Percentiles rank a stretch among this genome's conserved stretches.
Evolutionary conservation across 64 coral and sea anemone species (phyloP).

Genomic region (Orbicella faveolata): DNA sequence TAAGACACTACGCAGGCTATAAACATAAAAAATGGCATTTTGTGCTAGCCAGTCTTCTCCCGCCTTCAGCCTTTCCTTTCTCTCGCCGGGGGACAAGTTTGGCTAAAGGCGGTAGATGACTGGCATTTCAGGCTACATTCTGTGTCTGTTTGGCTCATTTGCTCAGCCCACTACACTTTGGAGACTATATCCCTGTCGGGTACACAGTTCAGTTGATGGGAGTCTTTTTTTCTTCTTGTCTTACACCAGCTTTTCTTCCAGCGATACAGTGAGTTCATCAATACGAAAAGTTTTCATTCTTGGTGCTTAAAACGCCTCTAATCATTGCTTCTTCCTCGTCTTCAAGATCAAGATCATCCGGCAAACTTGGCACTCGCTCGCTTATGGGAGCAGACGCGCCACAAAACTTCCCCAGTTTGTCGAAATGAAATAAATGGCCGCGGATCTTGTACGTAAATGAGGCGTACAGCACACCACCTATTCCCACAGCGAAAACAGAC

Average conservation of each 20-base stretch:
- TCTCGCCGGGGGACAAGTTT: too few species aligned
- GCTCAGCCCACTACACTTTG: too few species aligned
- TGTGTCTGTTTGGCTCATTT: too few species aligned
- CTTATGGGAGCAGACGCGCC: constrained; percentile 3
- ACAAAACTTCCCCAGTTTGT: constrained; percentile 48
- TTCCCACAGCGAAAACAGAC: constrained; percentile 70
- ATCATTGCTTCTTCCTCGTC: constrained; percentile 60
- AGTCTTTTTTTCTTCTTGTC: too few species aligned
- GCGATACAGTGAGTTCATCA: neutral
- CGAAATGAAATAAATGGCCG: constrained; percentile 86
- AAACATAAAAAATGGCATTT: too few species aligned
- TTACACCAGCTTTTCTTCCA: neutral
- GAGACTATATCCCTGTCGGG: too few species aligned
- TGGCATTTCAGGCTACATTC: too few species aligned
- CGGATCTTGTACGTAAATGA: constrained; percentile 83
- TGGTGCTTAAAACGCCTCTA: constrained; percentile 31
- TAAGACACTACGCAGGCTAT: too few species aligned
- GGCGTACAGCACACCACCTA: constrained; percentile 72
- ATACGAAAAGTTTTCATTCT: constrained; percentile 80
- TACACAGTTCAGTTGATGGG: too few species aligned
- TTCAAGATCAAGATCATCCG: constrained; percentile 30
- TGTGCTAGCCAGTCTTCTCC: too few species aligned
- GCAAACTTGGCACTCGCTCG: neutral
- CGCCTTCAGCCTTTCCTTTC: too few species aligned
- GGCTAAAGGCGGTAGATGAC: too few species aligned